phyloP scores from a whole-genome alignment of 2,113 vertebrate genomes.

The Patagioenas fasciata region DNA sequence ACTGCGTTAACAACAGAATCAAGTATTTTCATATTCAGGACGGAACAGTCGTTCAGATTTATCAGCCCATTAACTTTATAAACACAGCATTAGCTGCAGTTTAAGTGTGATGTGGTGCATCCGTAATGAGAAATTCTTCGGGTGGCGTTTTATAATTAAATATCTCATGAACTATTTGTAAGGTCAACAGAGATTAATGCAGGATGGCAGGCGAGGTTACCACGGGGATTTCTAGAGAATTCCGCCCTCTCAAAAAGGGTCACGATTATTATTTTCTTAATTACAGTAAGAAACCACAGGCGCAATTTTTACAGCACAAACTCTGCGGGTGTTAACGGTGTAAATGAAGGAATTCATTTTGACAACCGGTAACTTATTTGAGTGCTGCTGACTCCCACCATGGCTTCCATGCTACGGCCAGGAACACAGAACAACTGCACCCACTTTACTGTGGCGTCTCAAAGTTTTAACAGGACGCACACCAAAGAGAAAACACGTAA shows the following conservation, averaged over 20 bases:
- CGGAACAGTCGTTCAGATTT: neutral
- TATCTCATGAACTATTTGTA: neutral
- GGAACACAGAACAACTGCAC: neutral
- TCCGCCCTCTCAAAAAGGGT: neutral
- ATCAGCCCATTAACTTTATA: slow-evolving; percentile 39
- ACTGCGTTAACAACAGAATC: neutral
- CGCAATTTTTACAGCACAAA: neutral
- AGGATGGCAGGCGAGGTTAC: slow-evolving; percentile 11
- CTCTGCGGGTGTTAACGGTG: too few relatives aligned
- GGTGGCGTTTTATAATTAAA: slow-evolving; percentile 13
- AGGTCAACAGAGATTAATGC: slow-evolving; percentile 10
- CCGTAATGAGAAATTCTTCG: slow-evolving; percentile 12
- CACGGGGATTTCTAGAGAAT: neutral
- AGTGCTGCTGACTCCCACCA: too few relatives aligned
- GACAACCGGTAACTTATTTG: too few relatives aligned
- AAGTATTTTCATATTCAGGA: neutral
- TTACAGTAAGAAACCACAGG: neutral
- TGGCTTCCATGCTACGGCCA: too few relatives aligned
- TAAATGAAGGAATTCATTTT: neutral
- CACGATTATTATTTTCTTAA: neutral
- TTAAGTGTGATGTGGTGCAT: neutral
- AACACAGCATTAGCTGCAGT: neutral
- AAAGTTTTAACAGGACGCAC: neutral
- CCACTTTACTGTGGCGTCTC: neutral
- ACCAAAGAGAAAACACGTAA: too few relatives aligned